Evolutionary conservation across 1,140 invertebrate genomes (phyloP).

Genomic region (Protaetia brevitarsis): DNA sequence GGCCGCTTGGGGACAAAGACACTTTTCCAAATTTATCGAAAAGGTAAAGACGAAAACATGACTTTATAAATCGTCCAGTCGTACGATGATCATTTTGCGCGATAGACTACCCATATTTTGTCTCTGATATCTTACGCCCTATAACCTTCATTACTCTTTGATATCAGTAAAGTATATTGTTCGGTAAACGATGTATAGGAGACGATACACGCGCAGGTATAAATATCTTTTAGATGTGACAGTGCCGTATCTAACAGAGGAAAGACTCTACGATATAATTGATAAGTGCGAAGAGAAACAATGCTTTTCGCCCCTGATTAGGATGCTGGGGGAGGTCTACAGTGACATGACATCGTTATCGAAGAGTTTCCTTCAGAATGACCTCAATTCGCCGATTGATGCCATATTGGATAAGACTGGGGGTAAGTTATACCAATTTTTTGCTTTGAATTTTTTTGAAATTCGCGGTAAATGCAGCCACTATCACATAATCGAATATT

Average conservation of each 20-base stretch:
- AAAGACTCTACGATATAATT: conserved; percentile 62
- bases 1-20: background rate
- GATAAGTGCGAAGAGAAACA: conserved; percentile 60
- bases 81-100: background rate
- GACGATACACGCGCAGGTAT: background rate
- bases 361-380: conserved; percentile 61
- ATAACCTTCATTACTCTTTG: no score
- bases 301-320: conserved; percentile 64
- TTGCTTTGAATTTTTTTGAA: no score
- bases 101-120: background rate
- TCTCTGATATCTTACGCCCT: background rate
- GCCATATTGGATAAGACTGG: conserved; percentile 22
- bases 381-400: conserved; percentile 28
- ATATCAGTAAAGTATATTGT: no score
- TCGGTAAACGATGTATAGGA: background rate
- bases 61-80: background rate
- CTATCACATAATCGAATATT: no score
- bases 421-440: conserved; percentile 15
- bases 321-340: conserved; percentile 69
- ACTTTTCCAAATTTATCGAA: conserved; percentile 7
- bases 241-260: conserved; percentile 63
- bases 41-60: background rate
- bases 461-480: no score
- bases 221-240: conserved; percentile 30
- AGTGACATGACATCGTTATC: conserved; percentile 67